These are phyloP conservation scores for Varanus komodoensis DNA, from an alignment of 2,113 vertebrate genomes.

Conservation along the genomic window DNA sequence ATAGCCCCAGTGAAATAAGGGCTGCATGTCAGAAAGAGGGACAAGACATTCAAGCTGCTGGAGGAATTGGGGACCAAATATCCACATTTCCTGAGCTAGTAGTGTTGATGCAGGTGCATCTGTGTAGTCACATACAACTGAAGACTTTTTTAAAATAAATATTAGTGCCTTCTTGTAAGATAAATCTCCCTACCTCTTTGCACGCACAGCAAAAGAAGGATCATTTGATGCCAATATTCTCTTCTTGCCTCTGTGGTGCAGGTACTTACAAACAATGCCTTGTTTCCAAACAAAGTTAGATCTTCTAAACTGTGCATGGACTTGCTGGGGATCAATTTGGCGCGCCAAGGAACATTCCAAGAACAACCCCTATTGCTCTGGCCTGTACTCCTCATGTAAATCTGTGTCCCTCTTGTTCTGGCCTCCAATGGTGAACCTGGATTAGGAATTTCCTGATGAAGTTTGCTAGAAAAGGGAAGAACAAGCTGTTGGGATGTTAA, in stretches of 20 bases:
- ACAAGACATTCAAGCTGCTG: not conserved
- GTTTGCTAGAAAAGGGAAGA: not conserved
- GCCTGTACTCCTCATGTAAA: not conserved
- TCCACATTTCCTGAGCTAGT: not conserved
- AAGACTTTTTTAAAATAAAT: not conserved
- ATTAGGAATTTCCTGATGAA: not conserved
- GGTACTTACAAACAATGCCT: not conserved
- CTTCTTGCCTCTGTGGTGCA: not conserved
- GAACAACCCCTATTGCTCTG: not conserved
- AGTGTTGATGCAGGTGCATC: not conserved
- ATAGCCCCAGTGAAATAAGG: not conserved
- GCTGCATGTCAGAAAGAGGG: not conserved
- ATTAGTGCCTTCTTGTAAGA: not conserved
- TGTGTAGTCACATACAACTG: not conserved
- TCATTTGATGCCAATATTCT: not conserved
- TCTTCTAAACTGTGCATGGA: not conserved
- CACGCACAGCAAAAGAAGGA: not conserved
- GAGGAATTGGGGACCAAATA: not conserved
- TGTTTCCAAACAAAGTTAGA: not conserved
- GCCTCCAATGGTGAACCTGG: not conserved
- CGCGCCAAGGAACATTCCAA: not conserved
- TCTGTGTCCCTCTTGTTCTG: not conserved
- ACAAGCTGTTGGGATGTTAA: not conserved
- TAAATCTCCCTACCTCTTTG: not conserved
- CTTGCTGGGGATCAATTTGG: not conserved